Percentiles rank a stretch among this genome's conserved stretches.
These are phyloP conservation scores for Anneissia japonica DNA, from an alignment of 35 echinoderm and acorn worm species.

Conservation along the genomic window DNA sequence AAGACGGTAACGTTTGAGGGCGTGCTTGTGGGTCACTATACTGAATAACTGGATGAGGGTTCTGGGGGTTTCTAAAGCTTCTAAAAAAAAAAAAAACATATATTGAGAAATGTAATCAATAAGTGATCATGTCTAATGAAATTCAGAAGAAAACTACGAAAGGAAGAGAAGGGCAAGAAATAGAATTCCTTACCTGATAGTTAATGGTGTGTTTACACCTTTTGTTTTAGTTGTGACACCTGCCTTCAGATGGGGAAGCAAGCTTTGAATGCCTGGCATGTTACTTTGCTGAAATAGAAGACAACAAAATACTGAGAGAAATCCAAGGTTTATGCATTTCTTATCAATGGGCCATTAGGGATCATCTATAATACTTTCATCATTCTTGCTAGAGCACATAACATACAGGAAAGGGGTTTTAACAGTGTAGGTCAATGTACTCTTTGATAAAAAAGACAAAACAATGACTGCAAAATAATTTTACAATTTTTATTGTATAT, in stretches of 20 bases:
- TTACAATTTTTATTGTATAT: no score
- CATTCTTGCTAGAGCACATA: no score
- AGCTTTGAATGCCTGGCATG: neutral
- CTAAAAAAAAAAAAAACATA: constrained; percentile 17
- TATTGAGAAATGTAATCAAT: neutral
- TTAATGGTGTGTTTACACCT: neutral
- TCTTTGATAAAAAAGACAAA: no score
- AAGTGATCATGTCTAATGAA: neutral
- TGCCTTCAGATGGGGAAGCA: neutral
- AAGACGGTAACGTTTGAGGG: constrained; percentile 19
- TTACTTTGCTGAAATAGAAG: neutral
- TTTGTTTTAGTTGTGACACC: neutral
- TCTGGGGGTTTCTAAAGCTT: constrained; percentile 84
- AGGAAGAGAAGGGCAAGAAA: constrained; percentile 31
- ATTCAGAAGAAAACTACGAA: constrained; percentile 34
- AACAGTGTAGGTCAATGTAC: no score
- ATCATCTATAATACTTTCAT: no score
- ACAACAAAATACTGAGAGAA: neutral
- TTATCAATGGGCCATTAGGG: constrained; percentile 48
- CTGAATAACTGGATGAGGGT: constrained; percentile 87
- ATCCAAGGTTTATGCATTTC: constrained; percentile 9
- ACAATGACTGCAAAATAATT: no score
- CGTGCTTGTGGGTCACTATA: constrained; percentile 51
- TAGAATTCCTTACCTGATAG: neutral
- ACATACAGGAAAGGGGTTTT: no score